Evolutionary conservation across 2,797 vertebrate species (phyloP).

Genomic region (Spea hammondii): DNA sequence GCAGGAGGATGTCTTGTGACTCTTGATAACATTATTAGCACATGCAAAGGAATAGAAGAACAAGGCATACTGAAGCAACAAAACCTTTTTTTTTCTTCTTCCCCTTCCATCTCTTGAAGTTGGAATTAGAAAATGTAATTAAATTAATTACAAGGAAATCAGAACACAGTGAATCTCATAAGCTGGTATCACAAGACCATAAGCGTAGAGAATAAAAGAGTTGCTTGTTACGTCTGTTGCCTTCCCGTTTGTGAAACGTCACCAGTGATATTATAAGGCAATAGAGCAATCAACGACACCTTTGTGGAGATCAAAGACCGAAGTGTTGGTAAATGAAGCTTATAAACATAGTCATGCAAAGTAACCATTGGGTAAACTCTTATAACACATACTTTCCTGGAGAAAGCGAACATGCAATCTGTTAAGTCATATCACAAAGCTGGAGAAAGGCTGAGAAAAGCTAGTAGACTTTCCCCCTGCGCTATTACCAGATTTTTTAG

Average conservation of each 20-base stretch:
- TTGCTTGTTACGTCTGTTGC: neutral
- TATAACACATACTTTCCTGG: neutral
- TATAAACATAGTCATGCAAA: neutral
- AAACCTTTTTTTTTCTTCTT: neutral
- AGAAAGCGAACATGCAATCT: neutral
- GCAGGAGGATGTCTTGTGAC: slow-evolving; percentile 37
- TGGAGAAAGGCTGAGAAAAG: too few species aligned
- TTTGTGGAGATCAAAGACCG: neutral
- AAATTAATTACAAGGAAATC: slow-evolving; percentile 16
- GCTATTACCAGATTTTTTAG: too few species aligned
- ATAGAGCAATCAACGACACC: neutral
- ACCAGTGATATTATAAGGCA: slow-evolving; percentile 11
- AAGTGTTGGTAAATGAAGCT: neutral
- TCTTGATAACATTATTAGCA: slow-evolving; percentile 21
- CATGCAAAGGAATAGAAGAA: neutral
- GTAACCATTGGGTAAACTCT: neutral
- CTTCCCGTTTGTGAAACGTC: slow-evolving; percentile 7
- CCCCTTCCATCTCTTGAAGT: neutral
- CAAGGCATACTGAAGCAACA: neutral
- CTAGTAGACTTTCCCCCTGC: too few species aligned
- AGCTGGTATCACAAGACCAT: slow-evolving; percentile 10
- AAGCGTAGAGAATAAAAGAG: slow-evolving; percentile 11
- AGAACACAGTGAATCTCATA: slow-evolving; percentile 19
- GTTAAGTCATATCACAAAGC: neutral
- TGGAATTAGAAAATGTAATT: neutral